Evolutionary conservation across 2,113 vertebrate genomes (phyloP).

Genomic region (Epinephelus moara): DNA sequence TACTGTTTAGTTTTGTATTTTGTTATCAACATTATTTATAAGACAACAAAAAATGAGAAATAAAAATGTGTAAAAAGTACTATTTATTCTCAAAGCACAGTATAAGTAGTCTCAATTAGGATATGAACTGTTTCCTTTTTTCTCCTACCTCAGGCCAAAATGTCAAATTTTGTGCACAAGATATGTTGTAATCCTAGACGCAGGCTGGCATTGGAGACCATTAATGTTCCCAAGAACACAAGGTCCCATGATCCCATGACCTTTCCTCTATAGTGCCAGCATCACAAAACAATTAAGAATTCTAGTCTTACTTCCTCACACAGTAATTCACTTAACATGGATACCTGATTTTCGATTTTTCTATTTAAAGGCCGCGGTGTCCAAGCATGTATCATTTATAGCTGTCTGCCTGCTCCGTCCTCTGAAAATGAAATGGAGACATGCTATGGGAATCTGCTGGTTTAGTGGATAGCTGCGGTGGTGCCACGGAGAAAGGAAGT

Average conservation of each 20-base stretch:
- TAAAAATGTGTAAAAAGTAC: background rate
- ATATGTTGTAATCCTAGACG: background rate
- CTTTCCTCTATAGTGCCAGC: background rate
- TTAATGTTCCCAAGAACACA: background rate
- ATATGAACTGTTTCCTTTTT: background rate
- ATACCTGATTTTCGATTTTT: slow-evolving; percentile 18
- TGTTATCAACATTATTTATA: background rate
- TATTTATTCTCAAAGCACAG: background rate
- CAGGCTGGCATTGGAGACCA: background rate
- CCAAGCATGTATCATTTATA: background rate
- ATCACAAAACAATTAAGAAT: background rate
- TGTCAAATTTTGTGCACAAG: background rate
- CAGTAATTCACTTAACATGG: background rate
- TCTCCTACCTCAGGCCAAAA: background rate
- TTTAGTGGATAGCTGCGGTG: slow-evolving; percentile 46
- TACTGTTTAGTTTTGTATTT: background rate
- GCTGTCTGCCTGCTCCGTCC: slow-evolving; percentile 13
- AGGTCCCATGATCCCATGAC: background rate
- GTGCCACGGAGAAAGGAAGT: slow-evolving; percentile 56
- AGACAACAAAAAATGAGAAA: background rate
- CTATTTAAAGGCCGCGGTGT: background rate
- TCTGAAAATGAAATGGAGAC: slow-evolving; percentile 36
- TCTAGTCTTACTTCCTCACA: background rate
- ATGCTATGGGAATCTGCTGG: slow-evolving; percentile 32
- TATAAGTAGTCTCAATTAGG: background rate